Evolutionary conservation across 2,113 vertebrate species (phyloP).

Genomic region (Nerophis lumbriciformis): DNA sequence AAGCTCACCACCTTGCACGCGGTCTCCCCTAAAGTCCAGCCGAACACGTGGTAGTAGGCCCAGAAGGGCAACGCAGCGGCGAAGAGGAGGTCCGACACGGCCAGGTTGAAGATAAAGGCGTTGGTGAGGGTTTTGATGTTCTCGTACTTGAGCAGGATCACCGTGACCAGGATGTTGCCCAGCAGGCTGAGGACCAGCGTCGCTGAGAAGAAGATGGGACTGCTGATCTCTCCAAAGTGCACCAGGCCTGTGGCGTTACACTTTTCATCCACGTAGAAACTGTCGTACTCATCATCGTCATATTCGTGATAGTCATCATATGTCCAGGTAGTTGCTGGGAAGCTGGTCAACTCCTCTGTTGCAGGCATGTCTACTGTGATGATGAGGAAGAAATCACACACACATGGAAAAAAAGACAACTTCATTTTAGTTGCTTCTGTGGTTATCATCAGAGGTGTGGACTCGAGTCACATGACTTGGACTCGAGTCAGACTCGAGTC

Average conservation of each 20-base stretch:
- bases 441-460: no score
- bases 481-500: no score
- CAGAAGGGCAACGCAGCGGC: constrained; percentile 81
- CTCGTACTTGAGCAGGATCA: constrained; percentile 82
- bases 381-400: background rate
- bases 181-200: constrained; percentile 78
- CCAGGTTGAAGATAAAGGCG: constrained; percentile 84
- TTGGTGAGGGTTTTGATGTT: constrained; percentile 82
- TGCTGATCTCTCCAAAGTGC: constrained; percentile 50
- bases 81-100: constrained; percentile 84
- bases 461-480: no score
- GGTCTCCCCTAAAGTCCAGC: constrained; percentile 76
- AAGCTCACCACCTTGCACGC: constrained; percentile 76
- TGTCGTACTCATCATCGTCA: accelerated
- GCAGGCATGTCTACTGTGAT: constrained; percentile 21
- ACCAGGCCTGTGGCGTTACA: constrained; percentile 60
- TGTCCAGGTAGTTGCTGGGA: accelerated
- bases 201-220: constrained; percentile 70
- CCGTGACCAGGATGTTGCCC: constrained; percentile 84
- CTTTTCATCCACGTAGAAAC: background rate
- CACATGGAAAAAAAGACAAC: no score
- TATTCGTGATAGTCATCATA: accelerated
- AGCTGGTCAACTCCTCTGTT: background rate
- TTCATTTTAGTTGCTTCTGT: no score
- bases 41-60: constrained; percentile 60